phyloP scores from a whole-genome alignment of 2,888 invertebrate species.

The Drosophila conformis region DNA sequence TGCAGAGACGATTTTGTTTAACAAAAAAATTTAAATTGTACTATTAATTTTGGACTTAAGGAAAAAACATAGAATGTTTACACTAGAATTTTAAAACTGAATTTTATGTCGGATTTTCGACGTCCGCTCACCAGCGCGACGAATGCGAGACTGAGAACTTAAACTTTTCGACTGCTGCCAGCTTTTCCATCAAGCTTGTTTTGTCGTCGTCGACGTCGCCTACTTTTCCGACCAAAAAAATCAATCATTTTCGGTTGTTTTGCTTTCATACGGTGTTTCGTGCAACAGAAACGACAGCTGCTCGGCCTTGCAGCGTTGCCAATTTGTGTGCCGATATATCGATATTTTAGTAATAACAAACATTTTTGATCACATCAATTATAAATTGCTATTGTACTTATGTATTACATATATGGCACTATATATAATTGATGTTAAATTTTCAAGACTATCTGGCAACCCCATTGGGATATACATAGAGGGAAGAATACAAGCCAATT shows the following conservation, averaged over 20 bases:
- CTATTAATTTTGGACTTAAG: constrained; percentile 50
- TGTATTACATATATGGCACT: constrained; percentile 9
- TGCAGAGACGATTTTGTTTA: constrained; percentile 13
- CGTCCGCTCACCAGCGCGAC: constrained; percentile 76
- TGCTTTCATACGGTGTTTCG: constrained; percentile 70
- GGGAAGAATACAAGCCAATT: constrained; percentile 55
- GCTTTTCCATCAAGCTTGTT: constrained; percentile 55
- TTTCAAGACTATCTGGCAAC: constrained; percentile 57
- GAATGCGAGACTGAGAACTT: constrained; percentile 67
- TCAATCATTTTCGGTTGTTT: constrained; percentile 80
- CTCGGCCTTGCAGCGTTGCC: constrained; percentile 64
- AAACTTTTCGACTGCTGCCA: constrained; percentile 49
- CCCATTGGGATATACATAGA: constrained; percentile 10
- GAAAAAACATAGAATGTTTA: constrained; percentile 60
- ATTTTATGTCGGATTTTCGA: constrained; percentile 43
- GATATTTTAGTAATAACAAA: constrained; percentile 37
- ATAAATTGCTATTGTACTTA: background rate
- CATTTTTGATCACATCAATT: background rate
- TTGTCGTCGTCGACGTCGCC: constrained; percentile 53
- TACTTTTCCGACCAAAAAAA: constrained; percentile 79
- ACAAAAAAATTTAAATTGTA: constrained; percentile 46
- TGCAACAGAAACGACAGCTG: constrained; percentile 61
- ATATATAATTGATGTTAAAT: constrained; percentile 8
- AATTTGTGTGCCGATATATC: constrained; percentile 48
- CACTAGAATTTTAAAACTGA: constrained; percentile 58